Conservation (phyloP, 1,140 invertebrate genomes). For the Megalonaias nervosa region DNA sequence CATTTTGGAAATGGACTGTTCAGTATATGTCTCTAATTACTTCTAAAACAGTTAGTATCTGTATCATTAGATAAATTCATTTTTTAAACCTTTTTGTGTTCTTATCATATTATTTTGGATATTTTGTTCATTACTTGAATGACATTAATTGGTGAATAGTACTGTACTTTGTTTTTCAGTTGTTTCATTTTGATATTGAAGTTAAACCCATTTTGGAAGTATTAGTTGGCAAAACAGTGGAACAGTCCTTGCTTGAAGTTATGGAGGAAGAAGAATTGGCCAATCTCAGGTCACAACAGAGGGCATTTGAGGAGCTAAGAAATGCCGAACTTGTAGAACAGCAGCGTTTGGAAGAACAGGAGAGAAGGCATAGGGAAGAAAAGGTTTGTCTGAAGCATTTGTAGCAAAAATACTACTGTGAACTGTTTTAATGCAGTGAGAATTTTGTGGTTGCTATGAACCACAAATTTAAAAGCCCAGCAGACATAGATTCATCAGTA, state of each 20-base stretch:
- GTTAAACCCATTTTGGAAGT: conserved; percentile 90
- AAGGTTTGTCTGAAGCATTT: conserved; percentile 57
- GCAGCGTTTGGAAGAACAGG: conserved; percentile 82
- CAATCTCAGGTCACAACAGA: conserved; percentile 83
- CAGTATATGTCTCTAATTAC: too few relatives aligned
- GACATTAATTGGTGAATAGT: not conserved
- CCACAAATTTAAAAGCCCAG: too few relatives aligned
- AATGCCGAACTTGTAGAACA: conserved; percentile 85
- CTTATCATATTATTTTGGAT: too few relatives aligned
- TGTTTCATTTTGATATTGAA: conserved; percentile 88
- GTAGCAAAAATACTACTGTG: too few relatives aligned
- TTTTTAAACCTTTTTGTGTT: too few relatives aligned
- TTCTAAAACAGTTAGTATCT: too few relatives aligned
- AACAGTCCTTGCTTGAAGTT: conserved; percentile 87
- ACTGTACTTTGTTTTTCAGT: conserved; percentile 56
- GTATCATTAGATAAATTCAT: too few relatives aligned
- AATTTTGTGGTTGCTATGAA: too few relatives aligned
- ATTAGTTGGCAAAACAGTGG: conserved; percentile 88
- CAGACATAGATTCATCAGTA: too few relatives aligned
- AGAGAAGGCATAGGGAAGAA: conserved; percentile 78
- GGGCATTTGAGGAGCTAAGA: conserved; percentile 81
- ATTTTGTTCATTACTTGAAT: too few relatives aligned
- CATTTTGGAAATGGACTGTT: too few relatives aligned
- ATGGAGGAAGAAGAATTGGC: conserved; percentile 76
- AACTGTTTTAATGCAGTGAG: too few relatives aligned